Base-by-base conservation (phyloP, 2,113 vertebrate genomes). In the Spheniscus mendiculus region DNA sequence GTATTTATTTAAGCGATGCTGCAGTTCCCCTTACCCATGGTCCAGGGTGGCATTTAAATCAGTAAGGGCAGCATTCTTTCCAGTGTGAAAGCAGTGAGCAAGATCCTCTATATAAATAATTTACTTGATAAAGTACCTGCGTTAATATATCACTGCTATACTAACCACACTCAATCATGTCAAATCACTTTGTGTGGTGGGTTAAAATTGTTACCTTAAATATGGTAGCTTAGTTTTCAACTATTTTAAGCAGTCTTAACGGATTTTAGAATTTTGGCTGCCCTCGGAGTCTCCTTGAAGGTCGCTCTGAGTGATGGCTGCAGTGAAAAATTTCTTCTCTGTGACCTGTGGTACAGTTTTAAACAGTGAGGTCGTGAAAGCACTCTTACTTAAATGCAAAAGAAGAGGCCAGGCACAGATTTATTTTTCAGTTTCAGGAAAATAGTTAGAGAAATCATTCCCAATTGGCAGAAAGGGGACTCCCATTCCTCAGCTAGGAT, bases 91-190 rank as follows among this genome's bases (percentile, higher is more conserved):
- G 59, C 84, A 71, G 52, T 32, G 81, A 95, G 88, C 36, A 74
- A 90, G 92, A 65, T 58, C 90, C 18, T 49, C 52, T 88, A 23
- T 79, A 89, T 96, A 95, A 97, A 96, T 95, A 96, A 93, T 95
- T 95, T 93, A 59, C 50, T 96, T 65, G 83, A 8, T 83, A n/a
- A 93, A 93, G 49, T 69, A 52, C 61, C 26, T 80, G 47, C 67
- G 84, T 96, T 97, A 95, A 77, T 34, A 36, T 86, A 92, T 96
- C 85, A 66, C 5, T 65, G 44, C 83, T 97, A 44, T 65, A 62
- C 79, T 94, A 93, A 93, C 67, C 91, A 77, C 42, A 85, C 58
- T 86, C 25, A 23, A 56, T 92, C 83, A 74, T 16, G 16, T 84
- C 36, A 90, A 83, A 80, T 9, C 36, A 50, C 44, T 83, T 78